Base-by-base conservation (phyloP, 2,888 invertebrate species). In the Eustalomyia histrio region DNA sequence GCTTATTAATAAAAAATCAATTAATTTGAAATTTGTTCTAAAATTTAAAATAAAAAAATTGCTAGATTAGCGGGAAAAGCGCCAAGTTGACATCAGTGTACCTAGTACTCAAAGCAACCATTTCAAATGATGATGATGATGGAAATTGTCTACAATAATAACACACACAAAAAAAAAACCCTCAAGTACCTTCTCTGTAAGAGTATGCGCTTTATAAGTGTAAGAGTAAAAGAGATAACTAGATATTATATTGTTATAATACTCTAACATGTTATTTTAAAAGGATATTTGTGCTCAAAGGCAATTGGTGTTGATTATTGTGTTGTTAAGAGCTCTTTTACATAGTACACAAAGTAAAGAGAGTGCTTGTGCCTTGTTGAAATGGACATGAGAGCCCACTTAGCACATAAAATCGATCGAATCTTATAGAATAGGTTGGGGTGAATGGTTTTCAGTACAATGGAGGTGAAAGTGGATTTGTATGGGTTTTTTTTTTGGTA, bases 371-470 rank as follows among this genome's bases (percentile, higher is more conserved):
- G 73, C 24, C 21, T 16, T 85, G 83, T 82, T 88, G 85, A 87
- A 88, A 89, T 89, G 90, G 89, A 89, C 89, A 90, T 88, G 88
- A 90, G 89, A 88, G 90, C 89, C 90, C 89, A 89, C 89, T 89
- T 90, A 90, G 88, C 85, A 83, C 85, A 87, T 57, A 83, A 76
- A 74, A 68, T 73, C 67, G 57, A 65, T 75, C 61, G 43, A 57
- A 67, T 83, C 69, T 76, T 68, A 73, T 67, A 61, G 72, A 63
- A n/a, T n/a, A n/a, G n/a, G 78, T 79, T 69, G 71, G 74, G 82
- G 55, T 82, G 76, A 75, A 79, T 79, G 79, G 79, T 76, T 76
- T 76, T 74, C 60, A 21, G 55, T 75, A 65, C 47, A 50, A 67
- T 79, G 79, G 79, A 76, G 79, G 79, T 76, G 76, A 79, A 79